Conservation (phyloP, 1,140 invertebrate species). For the Potamilus streckersoni region DNA sequence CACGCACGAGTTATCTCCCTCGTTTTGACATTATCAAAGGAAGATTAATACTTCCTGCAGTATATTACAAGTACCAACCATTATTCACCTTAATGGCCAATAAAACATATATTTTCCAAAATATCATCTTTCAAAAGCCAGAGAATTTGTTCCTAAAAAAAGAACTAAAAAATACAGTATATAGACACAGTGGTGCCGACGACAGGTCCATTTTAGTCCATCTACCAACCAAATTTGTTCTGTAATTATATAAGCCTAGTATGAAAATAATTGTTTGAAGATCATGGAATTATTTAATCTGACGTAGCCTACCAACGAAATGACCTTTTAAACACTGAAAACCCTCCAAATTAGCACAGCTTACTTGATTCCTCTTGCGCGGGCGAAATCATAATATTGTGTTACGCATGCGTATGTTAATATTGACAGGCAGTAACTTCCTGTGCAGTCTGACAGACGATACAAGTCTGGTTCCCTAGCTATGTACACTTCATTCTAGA, state of each 20-base stretch:
- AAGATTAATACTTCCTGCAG: no score
- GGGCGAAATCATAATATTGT: conserved; percentile 37
- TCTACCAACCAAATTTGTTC: not conserved
- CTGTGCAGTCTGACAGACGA: no score
- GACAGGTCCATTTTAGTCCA: not conserved
- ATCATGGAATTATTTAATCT: not conserved
- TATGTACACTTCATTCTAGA: no score
- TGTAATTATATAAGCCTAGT: not conserved
- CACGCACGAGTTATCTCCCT: no score
- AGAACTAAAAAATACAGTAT: no score
- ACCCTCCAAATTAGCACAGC: conserved; percentile 15
- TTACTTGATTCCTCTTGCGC: conserved; percentile 31
- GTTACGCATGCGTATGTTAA: conserved; percentile 38
- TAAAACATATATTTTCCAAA: not conserved
- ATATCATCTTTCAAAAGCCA: not conserved
- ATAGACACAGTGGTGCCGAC: not conserved
- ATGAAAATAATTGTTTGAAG: not conserved
- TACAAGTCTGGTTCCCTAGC: no score
- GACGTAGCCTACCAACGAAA: not conserved
- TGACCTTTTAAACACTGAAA: not conserved
- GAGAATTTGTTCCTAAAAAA: not conserved
- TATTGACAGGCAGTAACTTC: not conserved
- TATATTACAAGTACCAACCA: no score
- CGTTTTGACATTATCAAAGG: no score
- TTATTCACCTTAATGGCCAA: no score